Conservation (phyloP, 2,888 invertebrate genomes). For the Amiota mariae region DNA sequence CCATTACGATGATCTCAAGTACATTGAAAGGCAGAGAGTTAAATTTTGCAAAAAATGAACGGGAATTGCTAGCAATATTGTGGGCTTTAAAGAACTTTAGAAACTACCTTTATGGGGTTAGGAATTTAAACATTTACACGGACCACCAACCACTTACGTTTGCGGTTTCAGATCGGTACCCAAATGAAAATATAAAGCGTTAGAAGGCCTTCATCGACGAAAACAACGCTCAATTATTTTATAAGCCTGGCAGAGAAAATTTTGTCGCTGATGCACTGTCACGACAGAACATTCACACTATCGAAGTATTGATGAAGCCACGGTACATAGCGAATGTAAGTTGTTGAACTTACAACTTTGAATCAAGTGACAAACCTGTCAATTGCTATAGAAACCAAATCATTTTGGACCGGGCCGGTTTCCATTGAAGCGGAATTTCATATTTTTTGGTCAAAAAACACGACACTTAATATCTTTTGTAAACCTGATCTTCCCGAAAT, state of each 20-base stretch:
- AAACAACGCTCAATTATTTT: no score
- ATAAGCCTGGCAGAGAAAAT: no score
- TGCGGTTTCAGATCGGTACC: no score
- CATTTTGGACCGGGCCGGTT: no score
- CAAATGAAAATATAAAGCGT: no score
- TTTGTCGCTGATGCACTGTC: no score
- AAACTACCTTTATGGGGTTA: constrained; percentile 62
- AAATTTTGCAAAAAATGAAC: constrained; percentile 55
- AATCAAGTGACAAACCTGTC: no score
- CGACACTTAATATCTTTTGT: constrained; percentile 22
- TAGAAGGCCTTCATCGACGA: no score
- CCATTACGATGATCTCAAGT: constrained; percentile 57
- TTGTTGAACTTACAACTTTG: no score
- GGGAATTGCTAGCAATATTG: constrained; percentile 65
- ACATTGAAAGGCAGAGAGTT: constrained; percentile 47
- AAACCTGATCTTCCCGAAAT: background rate
- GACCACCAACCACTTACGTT: constrained; percentile 15
- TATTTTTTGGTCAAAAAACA: background rate
- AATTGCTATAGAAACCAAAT: no score
- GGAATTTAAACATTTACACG: constrained; percentile 42
- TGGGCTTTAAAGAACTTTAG: constrained; percentile 60
- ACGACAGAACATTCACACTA: no score
- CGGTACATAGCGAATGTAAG: background rate
- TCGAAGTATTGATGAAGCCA: background rate
- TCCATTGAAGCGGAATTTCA: background rate